Evolutionary conservation across 1,140 invertebrate species (phyloP).

Genomic region (Microplitis mediator): DNA sequence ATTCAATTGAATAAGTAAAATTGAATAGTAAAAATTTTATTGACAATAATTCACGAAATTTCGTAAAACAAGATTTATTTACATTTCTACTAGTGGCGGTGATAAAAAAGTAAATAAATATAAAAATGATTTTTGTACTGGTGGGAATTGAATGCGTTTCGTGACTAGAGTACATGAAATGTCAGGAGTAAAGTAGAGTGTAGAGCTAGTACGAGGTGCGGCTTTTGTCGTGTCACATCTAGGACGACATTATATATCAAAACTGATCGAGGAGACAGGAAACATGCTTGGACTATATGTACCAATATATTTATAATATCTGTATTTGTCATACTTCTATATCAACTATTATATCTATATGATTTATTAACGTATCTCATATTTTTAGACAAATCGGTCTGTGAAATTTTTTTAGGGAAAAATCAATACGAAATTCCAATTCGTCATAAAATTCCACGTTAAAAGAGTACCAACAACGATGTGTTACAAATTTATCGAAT

Average conservation of each 20-base stretch:
- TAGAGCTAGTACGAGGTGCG: not conserved
- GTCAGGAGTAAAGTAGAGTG: not conserved
- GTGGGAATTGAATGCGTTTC: slow-evolving; percentile 1
- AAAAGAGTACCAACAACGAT: no score
- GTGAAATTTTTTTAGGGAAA: no score
- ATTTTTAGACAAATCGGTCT: not conserved
- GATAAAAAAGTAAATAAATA: not conserved
- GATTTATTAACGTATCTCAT: no score
- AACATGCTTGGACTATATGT: not conserved
- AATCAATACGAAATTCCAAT: no score
- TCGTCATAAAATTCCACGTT: no score
- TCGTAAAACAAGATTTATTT: not conserved
- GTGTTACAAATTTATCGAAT: no score
- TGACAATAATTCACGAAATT: not conserved
- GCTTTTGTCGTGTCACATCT: not conserved
- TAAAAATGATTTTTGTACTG: not conserved
- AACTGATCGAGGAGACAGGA: not conserved
- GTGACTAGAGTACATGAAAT: not conserved
- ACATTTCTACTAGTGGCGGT: not conserved
- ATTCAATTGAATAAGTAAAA: no score
- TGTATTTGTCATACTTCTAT: no score
- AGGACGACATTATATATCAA: not conserved
- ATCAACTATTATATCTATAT: no score
- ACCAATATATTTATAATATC: no score
- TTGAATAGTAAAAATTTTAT: not conserved